A percentile compares a stretch with the other conserved stretches of the same genome.
Evolutionary conservation across 2,797 vertebrate genomes (phyloP).

Genomic region (Trachurus trachurus): DNA sequence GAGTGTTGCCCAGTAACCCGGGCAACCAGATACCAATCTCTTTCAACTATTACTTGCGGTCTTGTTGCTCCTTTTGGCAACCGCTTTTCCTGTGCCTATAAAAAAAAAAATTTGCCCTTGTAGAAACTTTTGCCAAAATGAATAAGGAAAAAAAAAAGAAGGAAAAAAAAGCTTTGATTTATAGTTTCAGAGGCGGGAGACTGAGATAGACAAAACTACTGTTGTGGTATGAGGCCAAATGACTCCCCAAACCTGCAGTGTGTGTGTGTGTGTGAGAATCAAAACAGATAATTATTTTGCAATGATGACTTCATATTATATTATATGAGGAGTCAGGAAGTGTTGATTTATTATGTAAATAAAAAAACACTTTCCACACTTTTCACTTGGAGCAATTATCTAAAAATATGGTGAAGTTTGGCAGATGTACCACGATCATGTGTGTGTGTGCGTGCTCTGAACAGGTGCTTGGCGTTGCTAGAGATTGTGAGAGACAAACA

Average conservation of each 20-base stretch:
- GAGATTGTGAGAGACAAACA: conserved; percentile 38
- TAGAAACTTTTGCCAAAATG: conserved; percentile 30
- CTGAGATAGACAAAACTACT: conserved; percentile 12
- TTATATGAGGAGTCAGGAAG: background rate
- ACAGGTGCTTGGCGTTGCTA: conserved; percentile 60
- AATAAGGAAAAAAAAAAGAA: conserved; percentile 2
- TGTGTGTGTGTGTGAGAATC: background rate
- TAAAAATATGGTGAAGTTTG: no score
- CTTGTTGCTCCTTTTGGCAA: conserved; percentile 45
- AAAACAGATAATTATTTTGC: conserved; percentile 7
- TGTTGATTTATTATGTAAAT: no score
- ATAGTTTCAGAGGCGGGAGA: conserved; percentile 16
- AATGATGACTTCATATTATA: background rate
- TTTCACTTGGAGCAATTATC: no score
- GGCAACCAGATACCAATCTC: conserved; percentile 51
- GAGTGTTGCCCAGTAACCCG: conserved; percentile 41
- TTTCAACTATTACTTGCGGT: conserved; percentile 42
- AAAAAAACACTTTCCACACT: no score
- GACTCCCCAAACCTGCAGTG: background rate
- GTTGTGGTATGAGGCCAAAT: background rate
- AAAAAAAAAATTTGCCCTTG: conserved; percentile 51
- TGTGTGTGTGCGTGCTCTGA: background rate
- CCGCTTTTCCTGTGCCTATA: conserved; percentile 25
- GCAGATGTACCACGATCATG: background rate
- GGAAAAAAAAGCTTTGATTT: conserved; percentile 37